Percentiles rank a stretch among this genome's conserved stretches.
Evolutionary conservation across 2,888 invertebrate genomes (phyloP).

Genomic region (Sclerodermus sp.): DNA sequence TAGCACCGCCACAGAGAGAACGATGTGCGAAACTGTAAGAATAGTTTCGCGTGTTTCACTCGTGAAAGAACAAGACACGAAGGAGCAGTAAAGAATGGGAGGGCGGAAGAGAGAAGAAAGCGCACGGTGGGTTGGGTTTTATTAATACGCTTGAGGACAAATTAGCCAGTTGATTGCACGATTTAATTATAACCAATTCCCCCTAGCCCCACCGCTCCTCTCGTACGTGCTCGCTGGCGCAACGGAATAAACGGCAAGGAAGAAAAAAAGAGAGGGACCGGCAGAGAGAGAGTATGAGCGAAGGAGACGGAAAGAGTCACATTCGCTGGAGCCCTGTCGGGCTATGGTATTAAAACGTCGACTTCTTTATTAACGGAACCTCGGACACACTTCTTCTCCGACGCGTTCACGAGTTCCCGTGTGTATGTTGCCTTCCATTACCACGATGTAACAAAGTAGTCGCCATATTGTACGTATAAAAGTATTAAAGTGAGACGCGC

Average conservation of each 20-base stretch:
- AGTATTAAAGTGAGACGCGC: too few relatives aligned
- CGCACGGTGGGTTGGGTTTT: constrained; percentile 34
- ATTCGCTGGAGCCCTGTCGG: constrained; percentile 40
- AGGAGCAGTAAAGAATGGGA: neutral
- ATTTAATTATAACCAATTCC: constrained; percentile 50
- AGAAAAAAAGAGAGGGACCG: constrained; percentile 7
- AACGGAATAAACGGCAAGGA: neutral
- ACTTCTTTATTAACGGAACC: constrained; percentile 52
- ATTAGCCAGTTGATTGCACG: constrained; percentile 54
- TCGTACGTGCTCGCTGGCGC: constrained; percentile 15
- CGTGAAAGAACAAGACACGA: constrained; percentile 12
- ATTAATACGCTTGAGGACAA: constrained; percentile 55
- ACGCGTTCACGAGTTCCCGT: constrained; percentile 4
- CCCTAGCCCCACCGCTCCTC: constrained; percentile 27
- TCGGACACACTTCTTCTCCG: constrained; percentile 22
- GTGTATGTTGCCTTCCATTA: neutral
- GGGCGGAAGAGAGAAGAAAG: constrained; percentile 7
- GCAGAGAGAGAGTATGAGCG: neutral
- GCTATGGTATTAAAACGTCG: constrained; percentile 50
- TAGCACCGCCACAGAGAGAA: constrained; percentile 11
- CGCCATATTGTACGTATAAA: neutral
- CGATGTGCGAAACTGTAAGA: constrained; percentile 29
- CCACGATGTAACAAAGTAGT: constrained; percentile 9
- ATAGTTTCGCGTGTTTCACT: constrained; percentile 20
- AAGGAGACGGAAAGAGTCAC: constrained; percentile 6